Evolutionary conservation across 2,113 vertebrate species (phyloP).

Genomic region (Proterorhinus semilunaris): DNA sequence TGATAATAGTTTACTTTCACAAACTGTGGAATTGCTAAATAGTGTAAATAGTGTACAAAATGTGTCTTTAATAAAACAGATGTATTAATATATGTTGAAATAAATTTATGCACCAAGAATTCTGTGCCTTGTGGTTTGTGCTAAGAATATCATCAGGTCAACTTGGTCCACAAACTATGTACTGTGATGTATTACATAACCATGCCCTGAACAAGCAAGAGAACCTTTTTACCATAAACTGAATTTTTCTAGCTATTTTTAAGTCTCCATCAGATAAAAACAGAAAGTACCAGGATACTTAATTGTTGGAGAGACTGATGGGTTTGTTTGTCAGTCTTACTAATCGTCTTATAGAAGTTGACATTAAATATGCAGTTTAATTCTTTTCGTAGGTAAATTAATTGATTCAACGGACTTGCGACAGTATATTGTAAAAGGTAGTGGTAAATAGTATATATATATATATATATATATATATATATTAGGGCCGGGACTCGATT

Average conservation of each 20-base stretch:
- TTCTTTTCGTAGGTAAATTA: too few relatives aligned
- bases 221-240: not conserved
- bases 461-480: too few relatives aligned
- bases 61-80: slow-evolving; percentile 58
- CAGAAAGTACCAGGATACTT: too few relatives aligned
- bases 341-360: too few relatives aligned
- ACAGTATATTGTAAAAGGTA: too few relatives aligned
- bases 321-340: too few relatives aligned
- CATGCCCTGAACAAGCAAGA: not conserved
- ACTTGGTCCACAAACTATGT: slow-evolving; percentile 25
- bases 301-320: too few relatives aligned
- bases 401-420: too few relatives aligned
- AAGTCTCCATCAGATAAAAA: not conserved
- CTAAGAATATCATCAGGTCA: slow-evolving; percentile 32
- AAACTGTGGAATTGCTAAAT: slow-evolving; percentile 35
- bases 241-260: not conserved
- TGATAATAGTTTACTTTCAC: slow-evolving; percentile 38
- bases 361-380: too few relatives aligned
- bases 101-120: slow-evolving; percentile 61
- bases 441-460: too few relatives aligned
- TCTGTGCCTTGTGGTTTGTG: slow-evolving; percentile 35
- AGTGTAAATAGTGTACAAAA: slow-evolving; percentile 59
- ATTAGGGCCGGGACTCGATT: too few relatives aligned
- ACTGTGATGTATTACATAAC: not conserved
- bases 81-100: slow-evolving; percentile 70